Percentiles rank a stretch among this genome's conserved stretches.
phyloP scores from a whole-genome alignment of 2,113 vertebrate genomes.

The Microtus pennsylvanicus region DNA sequence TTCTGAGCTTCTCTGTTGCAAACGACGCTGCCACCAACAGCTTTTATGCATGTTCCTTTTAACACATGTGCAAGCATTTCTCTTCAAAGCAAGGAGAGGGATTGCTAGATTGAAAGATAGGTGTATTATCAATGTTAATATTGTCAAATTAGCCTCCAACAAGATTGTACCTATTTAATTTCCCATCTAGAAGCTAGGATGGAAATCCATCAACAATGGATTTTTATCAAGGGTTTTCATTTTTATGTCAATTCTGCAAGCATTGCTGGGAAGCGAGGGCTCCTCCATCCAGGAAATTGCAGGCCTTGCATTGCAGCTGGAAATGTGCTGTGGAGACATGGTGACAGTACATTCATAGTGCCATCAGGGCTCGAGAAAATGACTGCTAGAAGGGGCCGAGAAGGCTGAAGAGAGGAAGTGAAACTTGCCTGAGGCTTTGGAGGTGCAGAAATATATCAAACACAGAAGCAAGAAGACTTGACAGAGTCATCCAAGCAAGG shows the following conservation, averaged over 20 bases:
- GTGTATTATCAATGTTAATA: neutral
- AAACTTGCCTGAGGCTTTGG: neutral
- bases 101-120: neutral
- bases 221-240: constrained; percentile 36
- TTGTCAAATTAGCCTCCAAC: constrained; percentile 28
- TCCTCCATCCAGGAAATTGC: neutral
- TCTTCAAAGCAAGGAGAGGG: constrained; percentile 27
- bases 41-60: neutral
- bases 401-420: neutral
- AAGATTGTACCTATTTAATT: constrained; percentile 31
- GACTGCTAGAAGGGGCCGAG: neutral
- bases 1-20: constrained; percentile 42
- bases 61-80: neutral
- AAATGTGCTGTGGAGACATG: neutral
- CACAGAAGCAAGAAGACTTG: neutral
- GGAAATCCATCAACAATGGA: neutral
- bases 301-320: neutral
- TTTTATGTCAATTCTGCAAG: neutral
- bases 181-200: constrained; percentile 12
- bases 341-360: neutral
- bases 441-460: constrained; percentile 15
- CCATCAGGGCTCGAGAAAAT: neutral
- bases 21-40: neutral
- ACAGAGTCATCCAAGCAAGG: neutral
- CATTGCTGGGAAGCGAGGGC: neutral